phyloP scores from a whole-genome alignment of 2,888 invertebrate genomes.

The Prosopocoilus inquinatus region DNA sequence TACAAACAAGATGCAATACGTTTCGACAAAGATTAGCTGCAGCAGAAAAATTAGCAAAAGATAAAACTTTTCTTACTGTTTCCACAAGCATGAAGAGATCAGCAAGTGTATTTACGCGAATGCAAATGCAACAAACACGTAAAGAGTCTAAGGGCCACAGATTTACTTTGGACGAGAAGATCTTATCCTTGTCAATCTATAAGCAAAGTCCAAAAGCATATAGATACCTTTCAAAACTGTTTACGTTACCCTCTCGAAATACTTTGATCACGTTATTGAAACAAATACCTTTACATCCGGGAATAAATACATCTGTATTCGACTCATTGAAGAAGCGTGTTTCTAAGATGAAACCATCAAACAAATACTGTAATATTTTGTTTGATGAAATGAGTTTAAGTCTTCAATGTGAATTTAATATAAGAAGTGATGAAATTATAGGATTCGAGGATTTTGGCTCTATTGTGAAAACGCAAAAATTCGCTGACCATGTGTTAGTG shows the following conservation, averaged over 20 bases:
- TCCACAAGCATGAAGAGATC: too few species aligned
- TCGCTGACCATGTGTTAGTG: conserved; percentile 34
- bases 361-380: conserved; percentile 22
- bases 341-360: too few species aligned
- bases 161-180: conserved; percentile 10
- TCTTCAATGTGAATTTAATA: not conserved
- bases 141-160: not conserved
- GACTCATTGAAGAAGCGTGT: conserved; percentile 1
- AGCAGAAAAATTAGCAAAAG: too few species aligned
- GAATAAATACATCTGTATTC: not conserved
- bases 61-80: too few species aligned
- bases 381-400: conserved; percentile 30
- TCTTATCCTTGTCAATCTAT: not conserved
- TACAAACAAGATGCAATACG: too few species aligned
- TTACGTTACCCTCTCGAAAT: not conserved
- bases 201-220: not conserved
- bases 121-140: too few species aligned
- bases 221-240: not conserved
- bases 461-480: conserved; percentile 2
- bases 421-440: not conserved
- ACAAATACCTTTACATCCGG: not conserved
- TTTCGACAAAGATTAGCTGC: too few species aligned
- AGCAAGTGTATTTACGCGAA: too few species aligned
- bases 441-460: not conserved
- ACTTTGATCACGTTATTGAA: not conserved